Percentiles rank a stretch among this genome's conserved stretches.
Evolutionary conservation across 1,140 invertebrate genomes (phyloP).

Genomic region (Ylistrum balloti): DNA sequence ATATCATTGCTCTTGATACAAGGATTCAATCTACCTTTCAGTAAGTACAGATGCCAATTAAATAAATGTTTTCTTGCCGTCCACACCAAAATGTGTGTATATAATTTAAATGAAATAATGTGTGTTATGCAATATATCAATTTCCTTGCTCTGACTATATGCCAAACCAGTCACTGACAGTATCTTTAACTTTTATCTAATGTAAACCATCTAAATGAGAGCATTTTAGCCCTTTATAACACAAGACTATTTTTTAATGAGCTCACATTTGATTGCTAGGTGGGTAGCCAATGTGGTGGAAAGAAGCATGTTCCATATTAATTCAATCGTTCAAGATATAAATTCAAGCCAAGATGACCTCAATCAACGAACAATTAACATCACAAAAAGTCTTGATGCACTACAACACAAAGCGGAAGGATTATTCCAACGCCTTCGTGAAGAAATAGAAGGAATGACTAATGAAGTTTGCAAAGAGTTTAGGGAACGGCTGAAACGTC

Average conservation of each 20-base stretch:
- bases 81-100: too few relatives aligned
- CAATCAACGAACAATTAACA: constrained; percentile 56
- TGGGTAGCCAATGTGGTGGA: constrained; percentile 71
- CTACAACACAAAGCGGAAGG: constrained; percentile 61
- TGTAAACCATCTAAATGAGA: too few relatives aligned
- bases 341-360: constrained; percentile 64
- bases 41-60: constrained; percentile 54
- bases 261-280: constrained; percentile 56
- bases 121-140: too few relatives aligned
- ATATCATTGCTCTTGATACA: constrained; percentile 58
- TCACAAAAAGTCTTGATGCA: constrained; percentile 61
- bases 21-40: constrained; percentile 65
- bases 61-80: too few relatives aligned
- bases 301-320: constrained; percentile 62
- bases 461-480: constrained; percentile 52
- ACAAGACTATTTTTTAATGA: too few relatives aligned
- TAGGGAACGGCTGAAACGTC: constrained; percentile 34
- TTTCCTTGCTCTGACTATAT: too few relatives aligned
- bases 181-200: too few relatives aligned
- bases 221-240: too few relatives aligned
- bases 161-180: too few relatives aligned
- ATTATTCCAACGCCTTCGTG: constrained; percentile 52
- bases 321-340: constrained; percentile 63
- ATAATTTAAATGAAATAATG: too few relatives aligned
- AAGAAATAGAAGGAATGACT: constrained; percentile 51